Percentiles rank a stretch among this genome's conserved stretches.
Conservation (phyloP, 2,113 vertebrate species). For the Taurulus bubalis region DNA sequence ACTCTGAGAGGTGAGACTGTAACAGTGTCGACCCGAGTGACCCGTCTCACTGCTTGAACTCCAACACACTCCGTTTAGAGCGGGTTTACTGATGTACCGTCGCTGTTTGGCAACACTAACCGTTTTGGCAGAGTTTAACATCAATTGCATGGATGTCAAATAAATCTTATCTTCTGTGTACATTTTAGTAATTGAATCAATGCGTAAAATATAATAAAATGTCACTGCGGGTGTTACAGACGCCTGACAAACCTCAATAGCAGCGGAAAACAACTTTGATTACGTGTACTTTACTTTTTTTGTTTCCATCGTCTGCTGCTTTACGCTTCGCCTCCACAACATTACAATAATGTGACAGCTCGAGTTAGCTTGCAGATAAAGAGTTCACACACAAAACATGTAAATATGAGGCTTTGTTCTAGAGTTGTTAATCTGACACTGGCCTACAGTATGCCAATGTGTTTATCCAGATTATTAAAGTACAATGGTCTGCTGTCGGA, state of each 20-base stretch:
- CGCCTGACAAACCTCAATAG: not conserved
- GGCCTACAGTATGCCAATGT: not conserved
- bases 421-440: not conserved
- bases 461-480: not conserved
- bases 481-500: not conserved
- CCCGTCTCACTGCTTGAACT: slow-evolving; percentile 56
- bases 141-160: not conserved
- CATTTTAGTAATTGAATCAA: not conserved
- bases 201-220: not conserved
- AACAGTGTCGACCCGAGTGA: slow-evolving; percentile 71
- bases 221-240: not conserved
- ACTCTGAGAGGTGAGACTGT: slow-evolving; percentile 73
- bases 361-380: not conserved
- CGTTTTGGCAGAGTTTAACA: not conserved
- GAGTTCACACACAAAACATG: not conserved
- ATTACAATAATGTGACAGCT: not conserved
- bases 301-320: not conserved
- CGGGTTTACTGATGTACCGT: not conserved
- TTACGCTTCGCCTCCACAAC: not conserved
- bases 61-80: slow-evolving; percentile 33
- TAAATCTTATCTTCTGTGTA: not conserved
- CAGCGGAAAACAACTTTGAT: not conserved
- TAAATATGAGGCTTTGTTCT: not conserved
- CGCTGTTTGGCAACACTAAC: slow-evolving; percentile 16
- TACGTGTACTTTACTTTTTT: not conserved